These are phyloP conservation scores for Nemotelus pantherinus DNA, from an alignment of 2,888 invertebrate species.

Conservation along the genomic window DNA sequence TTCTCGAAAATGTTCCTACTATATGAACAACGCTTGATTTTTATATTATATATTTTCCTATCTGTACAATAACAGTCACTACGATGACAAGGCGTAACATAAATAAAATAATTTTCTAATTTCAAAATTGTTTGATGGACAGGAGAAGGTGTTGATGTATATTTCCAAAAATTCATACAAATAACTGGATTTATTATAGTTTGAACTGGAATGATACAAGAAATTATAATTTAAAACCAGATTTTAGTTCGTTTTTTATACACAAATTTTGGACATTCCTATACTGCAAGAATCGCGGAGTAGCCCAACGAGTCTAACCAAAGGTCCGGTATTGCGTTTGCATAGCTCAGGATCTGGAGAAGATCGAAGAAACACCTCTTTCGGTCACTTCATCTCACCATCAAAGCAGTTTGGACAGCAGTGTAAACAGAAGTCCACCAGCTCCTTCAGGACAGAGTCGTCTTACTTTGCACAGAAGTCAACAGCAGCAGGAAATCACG, in stretches of 20 bases:
- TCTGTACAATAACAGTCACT: no score
- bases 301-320: constrained; percentile 53
- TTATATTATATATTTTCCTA: no score
- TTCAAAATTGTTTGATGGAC: no score
- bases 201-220: no score
- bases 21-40: no score
- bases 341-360: constrained; percentile 75
- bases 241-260: neutral
- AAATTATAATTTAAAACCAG: no score
- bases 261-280: constrained; percentile 59
- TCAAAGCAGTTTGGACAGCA: constrained; percentile 63
- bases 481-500: constrained; percentile 57
- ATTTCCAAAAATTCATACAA: no score
- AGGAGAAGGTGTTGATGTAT: no score
- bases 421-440: constrained; percentile 63
- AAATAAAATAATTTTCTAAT: no score
- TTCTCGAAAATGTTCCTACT: no score
- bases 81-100: no score
- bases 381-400: constrained; percentile 65
- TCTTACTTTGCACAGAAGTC: constrained; percentile 13
- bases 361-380: constrained; percentile 74
- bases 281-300: constrained; percentile 61
- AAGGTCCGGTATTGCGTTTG: constrained; percentile 59
- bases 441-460: constrained; percentile 52
- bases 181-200: no score